A percentile compares a stretch with the other conserved stretches of the same genome.
Evolutionary conservation across 1,140 invertebrate species (phyloP).

Genomic region (Cyphomyrmex costatus): DNA sequence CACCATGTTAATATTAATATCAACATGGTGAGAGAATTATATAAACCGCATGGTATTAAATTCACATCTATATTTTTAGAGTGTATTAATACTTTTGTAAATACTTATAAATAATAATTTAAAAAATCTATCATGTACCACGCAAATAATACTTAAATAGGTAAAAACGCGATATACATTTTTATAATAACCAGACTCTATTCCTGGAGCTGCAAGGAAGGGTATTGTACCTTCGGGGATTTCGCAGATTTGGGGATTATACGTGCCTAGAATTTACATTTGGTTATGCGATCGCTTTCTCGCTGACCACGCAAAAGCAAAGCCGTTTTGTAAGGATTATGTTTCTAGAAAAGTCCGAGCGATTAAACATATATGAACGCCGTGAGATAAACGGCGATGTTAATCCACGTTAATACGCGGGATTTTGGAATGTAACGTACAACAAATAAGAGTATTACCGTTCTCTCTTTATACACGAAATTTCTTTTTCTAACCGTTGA

Average conservation of each 20-base stretch:
- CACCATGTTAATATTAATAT: too few species aligned
- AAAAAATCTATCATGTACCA: background rate
- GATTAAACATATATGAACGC: constrained; percentile 58
- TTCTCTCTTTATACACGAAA: constrained; percentile 15
- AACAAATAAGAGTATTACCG: constrained; percentile 50
- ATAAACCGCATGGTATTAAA: too few species aligned
- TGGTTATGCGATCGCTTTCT: constrained; percentile 58
- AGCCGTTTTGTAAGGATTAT: constrained; percentile 55
- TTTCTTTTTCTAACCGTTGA: constrained; percentile 27
- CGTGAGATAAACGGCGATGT: constrained; percentile 58
- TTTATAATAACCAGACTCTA: constrained; percentile 41
- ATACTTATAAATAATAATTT: background rate
- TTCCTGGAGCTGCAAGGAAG: constrained; percentile 19
- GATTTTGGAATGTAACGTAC: constrained; percentile 54
- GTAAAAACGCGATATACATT: constrained; percentile 23
- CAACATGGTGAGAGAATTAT: too few species aligned
- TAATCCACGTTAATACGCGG: constrained; percentile 50
- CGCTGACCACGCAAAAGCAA: constrained; percentile 55
- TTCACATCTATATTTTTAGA: too few species aligned
- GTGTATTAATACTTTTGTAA: background rate
- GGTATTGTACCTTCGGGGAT: constrained; percentile 40
- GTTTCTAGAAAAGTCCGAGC: constrained; percentile 59
- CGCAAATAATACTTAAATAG: background rate
- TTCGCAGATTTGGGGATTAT: constrained; percentile 52
- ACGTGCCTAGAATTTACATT: constrained; percentile 64